Evolutionary conservation across 2,113 vertebrate species (phyloP), one percentile per base, ranked within the genome.

Genomic region (Leptobrachium leishanense): DNA sequence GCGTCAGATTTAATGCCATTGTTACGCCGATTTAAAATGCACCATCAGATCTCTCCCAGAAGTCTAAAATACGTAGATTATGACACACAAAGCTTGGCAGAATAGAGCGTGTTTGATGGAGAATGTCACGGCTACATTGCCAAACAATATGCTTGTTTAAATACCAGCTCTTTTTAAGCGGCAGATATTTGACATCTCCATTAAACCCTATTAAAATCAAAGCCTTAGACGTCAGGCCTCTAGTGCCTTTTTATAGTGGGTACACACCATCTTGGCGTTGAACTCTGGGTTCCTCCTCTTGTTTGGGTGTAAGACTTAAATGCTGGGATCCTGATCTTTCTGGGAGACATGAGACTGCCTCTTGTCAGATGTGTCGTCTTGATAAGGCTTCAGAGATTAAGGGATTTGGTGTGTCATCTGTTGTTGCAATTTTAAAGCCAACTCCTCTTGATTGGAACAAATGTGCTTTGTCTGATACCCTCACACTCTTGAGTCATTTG

Each of bases 321-420:
- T 62, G 15, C 59, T 46, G 31, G 57, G 9, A 68, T 11, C 40
- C 43, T 43, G 40, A 68, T 63, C n/a, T 75, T 66, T 46, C 43
- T 39, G 44, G 66, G n/a, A 62, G 55, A 57, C n/a, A 43, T 69
- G n/a, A 2, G 40, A 41, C 54, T 68, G 54, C 63, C 66, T 43
- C 5, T 70, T 44, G 20, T 43, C 53, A 8, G 42, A 64, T 13
- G 31, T 9, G 62, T 63, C n/a, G 20, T 69, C 64, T 71, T 77
- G 54, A 68, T 53, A 64, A 50, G 54, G n/a, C 43, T 15, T 70
- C 43, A 50, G 68, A 62, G 57, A 72, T 67, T 40, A 74, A 79
- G 63, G 63, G 65, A 64, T 13, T 46, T 59, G 77, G 46, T 67
- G 70, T 79, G 70, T 79, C 77, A 74, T 79, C 62, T 74, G 70